Evolutionary conservation across 2,797 vertebrate species (phyloP).

Genomic region (Cheirogaleus major): DNA sequence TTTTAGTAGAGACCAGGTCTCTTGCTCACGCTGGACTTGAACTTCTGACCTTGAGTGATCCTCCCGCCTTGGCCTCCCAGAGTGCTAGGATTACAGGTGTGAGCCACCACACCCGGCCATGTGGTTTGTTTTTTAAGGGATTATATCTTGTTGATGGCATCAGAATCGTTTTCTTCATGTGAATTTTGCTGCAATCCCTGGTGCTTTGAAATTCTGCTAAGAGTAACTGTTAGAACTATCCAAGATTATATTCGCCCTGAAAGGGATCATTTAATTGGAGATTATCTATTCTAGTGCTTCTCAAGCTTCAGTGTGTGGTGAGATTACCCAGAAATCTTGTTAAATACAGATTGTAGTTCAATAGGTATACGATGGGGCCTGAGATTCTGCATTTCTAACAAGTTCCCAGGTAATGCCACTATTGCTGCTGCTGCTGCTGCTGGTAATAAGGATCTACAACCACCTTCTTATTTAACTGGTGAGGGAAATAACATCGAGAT

Average conservation of each 20-base stretch:
- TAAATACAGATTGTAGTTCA: neutral
- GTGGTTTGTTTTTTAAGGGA: neutral
- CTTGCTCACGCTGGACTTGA: too few species aligned
- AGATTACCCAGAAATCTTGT: neutral
- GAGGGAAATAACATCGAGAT: neutral
- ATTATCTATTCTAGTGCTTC: neutral
- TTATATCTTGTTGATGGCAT: neutral
- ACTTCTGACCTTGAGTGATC: too few species aligned
- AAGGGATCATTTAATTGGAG: neutral
- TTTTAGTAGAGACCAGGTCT: too few species aligned
- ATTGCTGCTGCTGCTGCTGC: neutral
- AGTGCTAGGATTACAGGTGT: too few species aligned
- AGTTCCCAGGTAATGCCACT: neutral
- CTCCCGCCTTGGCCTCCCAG: too few species aligned
- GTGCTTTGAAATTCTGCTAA: slow-evolving; percentile 17
- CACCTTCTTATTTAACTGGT: neutral
- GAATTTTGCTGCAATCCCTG: neutral
- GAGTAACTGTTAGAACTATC: neutral
- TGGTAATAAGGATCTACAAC: neutral
- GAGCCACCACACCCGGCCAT: too few species aligned
- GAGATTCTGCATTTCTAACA: slow-evolving; percentile 6
- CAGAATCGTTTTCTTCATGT: neutral
- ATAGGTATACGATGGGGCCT: neutral
- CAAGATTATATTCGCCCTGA: neutral
- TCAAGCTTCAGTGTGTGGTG: neutral